Evolutionary conservation across 2,888 invertebrate species (phyloP).

Genomic region (Thereva unica): DNA sequence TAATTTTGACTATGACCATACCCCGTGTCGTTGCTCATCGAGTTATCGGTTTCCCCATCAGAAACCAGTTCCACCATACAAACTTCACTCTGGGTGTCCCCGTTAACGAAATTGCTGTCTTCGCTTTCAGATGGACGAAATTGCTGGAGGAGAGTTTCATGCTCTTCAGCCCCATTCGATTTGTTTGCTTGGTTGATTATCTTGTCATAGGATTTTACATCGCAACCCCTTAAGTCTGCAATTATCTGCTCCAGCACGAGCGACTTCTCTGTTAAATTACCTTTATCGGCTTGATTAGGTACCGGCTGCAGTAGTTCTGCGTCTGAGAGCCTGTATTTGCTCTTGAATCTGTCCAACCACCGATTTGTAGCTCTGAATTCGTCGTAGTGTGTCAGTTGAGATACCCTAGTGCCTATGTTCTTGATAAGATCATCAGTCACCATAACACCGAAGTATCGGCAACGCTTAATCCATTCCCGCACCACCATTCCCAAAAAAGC

Average conservation of each 20-base stretch:
- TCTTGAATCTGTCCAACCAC: slow-evolving; percentile 35
- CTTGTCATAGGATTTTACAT: background rate
- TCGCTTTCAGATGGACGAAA: no score
- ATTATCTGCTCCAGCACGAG: slow-evolving; percentile 37
- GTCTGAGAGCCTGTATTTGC: slow-evolving; percentile 26
- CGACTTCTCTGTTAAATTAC: slow-evolving; percentile 16
- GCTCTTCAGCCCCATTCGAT: background rate
- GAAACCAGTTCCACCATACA: no score
- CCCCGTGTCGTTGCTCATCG: background rate
- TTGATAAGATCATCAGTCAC: slow-evolving; percentile 9
- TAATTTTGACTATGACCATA: background rate
- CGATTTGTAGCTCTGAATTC: slow-evolving; percentile 19
- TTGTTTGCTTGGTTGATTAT: background rate
- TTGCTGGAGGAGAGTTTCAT: background rate
- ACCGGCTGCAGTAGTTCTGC: background rate
- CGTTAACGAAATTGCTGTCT: no score
- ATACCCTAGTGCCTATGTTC: background rate
- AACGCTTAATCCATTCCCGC: slow-evolving; percentile 22
- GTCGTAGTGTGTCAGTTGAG: slow-evolving; percentile 17
- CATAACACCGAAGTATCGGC: slow-evolving; percentile 11
- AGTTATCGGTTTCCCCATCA: no score
- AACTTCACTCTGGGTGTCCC: no score
- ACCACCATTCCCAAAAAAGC: slow-evolving; percentile 9
- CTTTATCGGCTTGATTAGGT: background rate
- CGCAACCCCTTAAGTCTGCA: slow-evolving; percentile 24